Evolutionary conservation across 2,888 invertebrate genomes (phyloP).

Genomic region (Epinotia nisella): DNA sequence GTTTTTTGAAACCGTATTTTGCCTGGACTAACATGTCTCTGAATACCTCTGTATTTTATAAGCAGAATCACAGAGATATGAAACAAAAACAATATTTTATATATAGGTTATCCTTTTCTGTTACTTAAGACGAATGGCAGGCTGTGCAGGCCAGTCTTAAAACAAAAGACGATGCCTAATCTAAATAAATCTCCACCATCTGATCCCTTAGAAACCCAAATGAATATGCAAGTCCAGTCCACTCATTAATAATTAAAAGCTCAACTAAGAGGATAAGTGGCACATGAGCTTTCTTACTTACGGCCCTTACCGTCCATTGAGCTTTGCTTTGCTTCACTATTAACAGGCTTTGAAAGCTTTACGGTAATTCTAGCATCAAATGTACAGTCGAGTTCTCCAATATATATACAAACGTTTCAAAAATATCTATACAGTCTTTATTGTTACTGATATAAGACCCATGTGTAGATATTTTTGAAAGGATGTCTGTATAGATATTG

Average conservation of each 20-base stretch:
- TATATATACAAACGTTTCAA: too few species aligned
- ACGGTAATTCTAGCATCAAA: slow-evolving; percentile 18
- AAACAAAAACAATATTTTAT: not conserved
- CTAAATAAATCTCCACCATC: slow-evolving; percentile 6
- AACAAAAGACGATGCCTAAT: slow-evolving; percentile 13
- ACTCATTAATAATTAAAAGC: slow-evolving; percentile 28
- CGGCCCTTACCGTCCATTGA: slow-evolving; percentile 17
- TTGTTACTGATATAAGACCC: too few species aligned
- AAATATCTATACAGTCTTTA: too few species aligned
- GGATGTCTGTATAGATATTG: too few species aligned
- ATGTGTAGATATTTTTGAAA: too few species aligned
- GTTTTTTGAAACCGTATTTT: too few species aligned
- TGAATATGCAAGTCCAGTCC: slow-evolving; percentile 32
- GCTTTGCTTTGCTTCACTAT: slow-evolving; percentile 22
- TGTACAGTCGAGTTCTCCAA: too few species aligned
- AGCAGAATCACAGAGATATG: not conserved
- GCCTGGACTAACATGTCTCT: too few species aligned
- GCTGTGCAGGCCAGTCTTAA: not conserved
- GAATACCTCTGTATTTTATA: too few species aligned
- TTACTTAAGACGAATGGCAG: not conserved
- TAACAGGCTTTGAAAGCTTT: slow-evolving; percentile 15
- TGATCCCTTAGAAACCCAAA: not conserved
- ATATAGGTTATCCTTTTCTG: too few species aligned
- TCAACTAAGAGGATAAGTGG: slow-evolving; percentile 32
- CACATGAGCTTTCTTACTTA: slow-evolving; percentile 31